A percentile compares a stretch with the other conserved stretches of the same genome.
These are phyloP conservation scores for Tachina lurida DNA, from an alignment of 2,888 invertebrate species.

Conservation along the genomic window DNA sequence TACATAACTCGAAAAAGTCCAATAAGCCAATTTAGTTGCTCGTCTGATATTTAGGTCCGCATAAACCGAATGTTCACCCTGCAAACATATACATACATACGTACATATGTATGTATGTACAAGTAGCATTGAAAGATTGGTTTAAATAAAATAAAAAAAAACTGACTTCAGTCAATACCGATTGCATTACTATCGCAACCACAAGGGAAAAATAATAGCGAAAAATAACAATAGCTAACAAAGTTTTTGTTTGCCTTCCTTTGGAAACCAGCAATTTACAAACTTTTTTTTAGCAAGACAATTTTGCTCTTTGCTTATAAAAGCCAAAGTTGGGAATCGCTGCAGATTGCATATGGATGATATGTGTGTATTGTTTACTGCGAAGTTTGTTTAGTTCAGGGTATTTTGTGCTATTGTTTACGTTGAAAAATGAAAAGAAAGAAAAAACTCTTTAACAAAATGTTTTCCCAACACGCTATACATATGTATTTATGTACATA, in stretches of 20 bases:
- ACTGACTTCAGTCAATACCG: conserved; percentile 20
- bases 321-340: background rate
- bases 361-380: conserved; percentile 3
- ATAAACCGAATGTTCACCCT: too few species aligned
- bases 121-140: background rate
- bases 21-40: too few species aligned
- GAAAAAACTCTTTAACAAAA: conserved; percentile 44
- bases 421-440: conserved; percentile 8
- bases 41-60: too few species aligned
- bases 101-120: background rate
- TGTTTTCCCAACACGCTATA: conserved; percentile 63
- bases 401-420: conserved; percentile 31
- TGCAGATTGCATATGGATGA: conserved; percentile 8
- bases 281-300: background rate
- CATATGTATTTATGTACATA: background rate
- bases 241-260: conserved; percentile 6
- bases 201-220: background rate
- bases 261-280: background rate
- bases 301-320: background rate
- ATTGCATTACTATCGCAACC: background rate
- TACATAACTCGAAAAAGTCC: too few species aligned
- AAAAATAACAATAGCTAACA: conserved; percentile 3
- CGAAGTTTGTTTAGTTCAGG: conserved; percentile 22
- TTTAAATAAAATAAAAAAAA: background rate
- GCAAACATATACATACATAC: background rate